Evolutionary conservation across 2,888 invertebrate genomes (phyloP).

Genomic region (Acleris laterana): DNA sequence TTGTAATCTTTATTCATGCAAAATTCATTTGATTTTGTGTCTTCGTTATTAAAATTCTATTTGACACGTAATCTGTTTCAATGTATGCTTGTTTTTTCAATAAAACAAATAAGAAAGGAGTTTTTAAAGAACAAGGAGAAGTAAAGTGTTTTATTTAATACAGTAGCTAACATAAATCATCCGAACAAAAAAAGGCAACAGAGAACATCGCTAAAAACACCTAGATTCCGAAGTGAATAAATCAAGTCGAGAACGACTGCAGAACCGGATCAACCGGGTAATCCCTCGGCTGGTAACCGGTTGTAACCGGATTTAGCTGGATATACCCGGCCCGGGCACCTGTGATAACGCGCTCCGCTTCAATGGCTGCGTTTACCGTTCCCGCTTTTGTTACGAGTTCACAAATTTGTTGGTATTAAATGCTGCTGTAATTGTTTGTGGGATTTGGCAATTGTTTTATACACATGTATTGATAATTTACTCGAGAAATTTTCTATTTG

Average conservation of each 20-base stretch:
- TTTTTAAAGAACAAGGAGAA: too few relatives aligned
- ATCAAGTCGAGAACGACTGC: slow-evolving; percentile 75
- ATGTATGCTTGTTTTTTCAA: too few relatives aligned
- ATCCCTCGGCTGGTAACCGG: slow-evolving; percentile 74
- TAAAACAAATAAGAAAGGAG: too few relatives aligned
- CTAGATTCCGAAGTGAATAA: slow-evolving; percentile 63
- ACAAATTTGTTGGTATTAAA: slow-evolving; percentile 32
- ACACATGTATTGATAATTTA: too few relatives aligned
- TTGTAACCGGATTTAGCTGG: slow-evolving; percentile 58
- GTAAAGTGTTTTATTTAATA: not conserved
- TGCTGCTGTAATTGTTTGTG: slow-evolving; percentile 27
- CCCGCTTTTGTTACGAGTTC: slow-evolving; percentile 23
- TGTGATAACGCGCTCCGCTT: slow-evolving; percentile 70
- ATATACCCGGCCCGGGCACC: slow-evolving; percentile 67
- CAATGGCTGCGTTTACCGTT: slow-evolving; percentile 29
- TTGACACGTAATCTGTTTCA: too few relatives aligned
- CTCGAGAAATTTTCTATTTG: too few relatives aligned
- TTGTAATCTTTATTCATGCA: not conserved
- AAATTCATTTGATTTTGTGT: too few relatives aligned
- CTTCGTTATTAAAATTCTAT: too few relatives aligned
- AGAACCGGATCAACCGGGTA: slow-evolving; percentile 75
- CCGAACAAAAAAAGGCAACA: slow-evolving; percentile 12
- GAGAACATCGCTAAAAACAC: slow-evolving; percentile 39
- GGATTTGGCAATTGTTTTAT: not conserved
- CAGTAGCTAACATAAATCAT: slow-evolving; percentile 22